Conservation (phyloP, 2,797 vertebrate genomes). For the Etheostoma nigrum region DNA sequence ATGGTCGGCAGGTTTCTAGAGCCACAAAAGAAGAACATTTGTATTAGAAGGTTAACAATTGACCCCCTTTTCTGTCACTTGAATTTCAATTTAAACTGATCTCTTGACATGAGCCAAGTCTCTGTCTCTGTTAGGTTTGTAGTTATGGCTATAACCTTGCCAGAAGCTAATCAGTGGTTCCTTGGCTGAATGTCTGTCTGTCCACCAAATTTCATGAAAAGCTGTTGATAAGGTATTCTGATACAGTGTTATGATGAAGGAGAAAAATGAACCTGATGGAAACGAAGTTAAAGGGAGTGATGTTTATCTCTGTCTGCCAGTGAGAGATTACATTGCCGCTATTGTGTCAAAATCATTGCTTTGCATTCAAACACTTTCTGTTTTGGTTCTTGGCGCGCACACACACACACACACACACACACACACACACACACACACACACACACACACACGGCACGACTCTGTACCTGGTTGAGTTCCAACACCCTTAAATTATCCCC, state of each 20-base stretch:
- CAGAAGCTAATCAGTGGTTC: constrained; percentile 24
- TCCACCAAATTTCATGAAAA: constrained; percentile 5
- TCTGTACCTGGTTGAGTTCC: constrained; percentile 43
- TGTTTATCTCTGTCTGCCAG: constrained; percentile 42
- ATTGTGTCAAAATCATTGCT: constrained; percentile 40
- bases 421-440: constrained; percentile 23
- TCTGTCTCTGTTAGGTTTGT: constrained; percentile 24
- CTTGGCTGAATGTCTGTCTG: constrained; percentile 5
- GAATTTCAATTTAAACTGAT: not conserved
- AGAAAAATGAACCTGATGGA: constrained; percentile 6
- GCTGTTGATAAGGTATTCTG: not conserved
- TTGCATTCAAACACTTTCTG: constrained; percentile 34
- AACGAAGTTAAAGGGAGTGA: constrained; percentile 13
- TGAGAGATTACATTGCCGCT: not conserved
- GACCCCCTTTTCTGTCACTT: not conserved
- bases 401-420: constrained; percentile 10
- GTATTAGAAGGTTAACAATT: not conserved
- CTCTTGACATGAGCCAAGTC: constrained; percentile 15
- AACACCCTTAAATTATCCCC: constrained; percentile 52
- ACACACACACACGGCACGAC: constrained; percentile 12
- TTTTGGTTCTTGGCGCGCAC: constrained; percentile 26
- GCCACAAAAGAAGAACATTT: constrained; percentile 12
- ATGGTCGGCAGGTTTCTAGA: constrained; percentile 95
- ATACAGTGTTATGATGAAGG: not conserved
- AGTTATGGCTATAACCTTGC: constrained; percentile 2